Conservation (phyloP, 2,797 vertebrate genomes). For the Coregonus sp. region DNA sequence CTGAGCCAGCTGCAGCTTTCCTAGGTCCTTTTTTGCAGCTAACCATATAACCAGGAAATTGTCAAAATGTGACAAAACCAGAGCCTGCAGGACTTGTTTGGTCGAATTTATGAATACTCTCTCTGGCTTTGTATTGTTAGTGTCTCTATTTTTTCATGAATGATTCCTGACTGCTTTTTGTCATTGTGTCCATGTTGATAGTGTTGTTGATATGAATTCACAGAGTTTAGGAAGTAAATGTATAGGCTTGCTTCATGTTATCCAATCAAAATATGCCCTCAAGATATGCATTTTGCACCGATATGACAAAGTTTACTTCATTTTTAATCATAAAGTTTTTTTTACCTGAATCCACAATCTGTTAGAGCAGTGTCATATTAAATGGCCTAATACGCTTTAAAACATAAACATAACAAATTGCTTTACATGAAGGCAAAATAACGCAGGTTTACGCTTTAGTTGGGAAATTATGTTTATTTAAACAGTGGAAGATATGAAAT, state of each 20-base stretch:
- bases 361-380: neutral
- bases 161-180: neutral
- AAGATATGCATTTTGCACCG: neutral
- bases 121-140: neutral
- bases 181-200: neutral
- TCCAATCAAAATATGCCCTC: neutral
- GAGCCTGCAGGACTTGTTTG: no score
- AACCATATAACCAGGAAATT: no score
- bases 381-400: constrained; percentile 6
- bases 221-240: neutral
- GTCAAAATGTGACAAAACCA: no score
- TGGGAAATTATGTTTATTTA: constrained; percentile 9
- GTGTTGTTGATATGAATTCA: neutral
- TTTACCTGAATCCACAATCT: neutral
- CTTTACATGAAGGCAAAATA: neutral
- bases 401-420: neutral
- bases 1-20: no score
- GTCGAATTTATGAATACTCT: neutral
- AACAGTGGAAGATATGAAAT: constrained; percentile 3
- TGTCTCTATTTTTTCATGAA: neutral
- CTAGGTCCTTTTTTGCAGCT: no score
- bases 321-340: no score
- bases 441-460: neutral
- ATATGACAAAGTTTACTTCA: neutral
- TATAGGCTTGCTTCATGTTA: neutral